These are phyloP conservation scores for Drosophila suboccidentalis DNA, from an alignment of 2,888 invertebrate species.

Conservation along the genomic window DNA sequence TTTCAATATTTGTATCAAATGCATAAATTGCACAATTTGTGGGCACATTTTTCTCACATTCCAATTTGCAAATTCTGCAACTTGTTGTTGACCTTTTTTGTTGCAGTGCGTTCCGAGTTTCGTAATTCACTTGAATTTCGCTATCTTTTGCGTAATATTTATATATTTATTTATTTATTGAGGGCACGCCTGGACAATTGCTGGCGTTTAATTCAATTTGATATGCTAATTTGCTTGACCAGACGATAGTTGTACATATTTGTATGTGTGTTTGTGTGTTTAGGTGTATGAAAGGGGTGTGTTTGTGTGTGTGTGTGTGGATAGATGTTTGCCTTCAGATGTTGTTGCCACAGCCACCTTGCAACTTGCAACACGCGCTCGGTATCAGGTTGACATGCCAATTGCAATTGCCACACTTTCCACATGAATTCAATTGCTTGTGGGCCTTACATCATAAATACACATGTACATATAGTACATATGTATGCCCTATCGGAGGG, in stretches of 20 bases:
- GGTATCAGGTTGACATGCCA: conserved; percentile 13
- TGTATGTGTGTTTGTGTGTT: not conserved
- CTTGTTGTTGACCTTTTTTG: conserved; percentile 20
- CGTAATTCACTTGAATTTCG: conserved; percentile 37
- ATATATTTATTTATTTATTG: conserved; percentile 63
- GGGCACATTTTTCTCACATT: conserved; percentile 51
- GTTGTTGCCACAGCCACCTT: conserved; percentile 16
- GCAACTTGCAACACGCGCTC: conserved; percentile 12
- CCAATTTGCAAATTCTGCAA: conserved; percentile 39
- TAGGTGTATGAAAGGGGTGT: not conserved
- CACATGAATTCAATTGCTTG: conserved; percentile 12
- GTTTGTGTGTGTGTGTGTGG: not conserved
- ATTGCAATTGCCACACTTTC: conserved; percentile 19
- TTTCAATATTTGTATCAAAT: conserved; percentile 10
- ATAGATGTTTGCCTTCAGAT: not conserved
- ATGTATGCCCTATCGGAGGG: too few relatives aligned
- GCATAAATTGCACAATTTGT: conserved; percentile 19
- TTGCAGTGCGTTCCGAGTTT: conserved; percentile 17
- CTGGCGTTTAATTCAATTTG: conserved; percentile 76
- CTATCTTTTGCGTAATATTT: conserved; percentile 55
- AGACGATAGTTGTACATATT: not conserved
- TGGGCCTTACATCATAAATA: conserved; percentile 1
- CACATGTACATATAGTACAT: too few relatives aligned
- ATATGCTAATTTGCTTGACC: conserved; percentile 66
- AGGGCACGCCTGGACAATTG: conserved; percentile 66